phyloP scores from a whole-genome alignment of 1,140 invertebrate genomes.

The Hyles vespertilio region DNA sequence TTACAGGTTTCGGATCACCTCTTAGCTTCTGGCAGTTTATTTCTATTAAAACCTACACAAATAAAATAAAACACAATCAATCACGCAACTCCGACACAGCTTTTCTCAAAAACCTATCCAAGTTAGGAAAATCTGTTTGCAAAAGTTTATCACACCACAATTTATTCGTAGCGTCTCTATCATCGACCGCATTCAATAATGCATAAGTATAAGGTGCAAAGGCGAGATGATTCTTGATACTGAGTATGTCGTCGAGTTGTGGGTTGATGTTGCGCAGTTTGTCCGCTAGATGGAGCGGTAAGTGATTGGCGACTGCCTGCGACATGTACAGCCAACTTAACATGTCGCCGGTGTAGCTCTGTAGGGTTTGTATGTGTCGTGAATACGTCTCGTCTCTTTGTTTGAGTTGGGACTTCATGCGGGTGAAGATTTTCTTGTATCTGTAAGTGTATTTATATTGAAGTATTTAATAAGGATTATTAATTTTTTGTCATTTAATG shows the following conservation, averaged over 20 bases:
- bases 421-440: slow-evolving; percentile 42
- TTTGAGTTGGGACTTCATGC: slow-evolving; percentile 25
- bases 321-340: slow-evolving; percentile 53
- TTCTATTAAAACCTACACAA: too few species aligned
- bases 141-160: slow-evolving; percentile 44
- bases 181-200: slow-evolving; percentile 31
- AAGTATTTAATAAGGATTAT: too few species aligned
- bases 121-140: slow-evolving; percentile 35
- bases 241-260: slow-evolving; percentile 42
- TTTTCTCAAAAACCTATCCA: slow-evolving; percentile 39
- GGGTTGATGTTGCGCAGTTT: slow-evolving; percentile 47
- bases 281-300: slow-evolving; percentile 44
- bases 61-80: too few species aligned
- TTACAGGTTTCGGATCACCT: too few species aligned
- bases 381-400: slow-evolving; percentile 18
- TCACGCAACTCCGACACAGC: slow-evolving; percentile 34
- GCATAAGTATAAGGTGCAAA: slow-evolving; percentile 60
- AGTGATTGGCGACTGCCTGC: slow-evolving; percentile 27
- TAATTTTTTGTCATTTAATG: too few species aligned
- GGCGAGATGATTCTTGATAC: slow-evolving; percentile 58
- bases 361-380: slow-evolving; percentile 35
- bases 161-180: slow-evolving; percentile 39
- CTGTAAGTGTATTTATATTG: slow-evolving; percentile 24
- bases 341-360: slow-evolving; percentile 48
- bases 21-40: too few species aligned